phyloP scores from a whole-genome alignment of 2,888 invertebrate species.

The Lepidocyrtinus sp. region DNA sequence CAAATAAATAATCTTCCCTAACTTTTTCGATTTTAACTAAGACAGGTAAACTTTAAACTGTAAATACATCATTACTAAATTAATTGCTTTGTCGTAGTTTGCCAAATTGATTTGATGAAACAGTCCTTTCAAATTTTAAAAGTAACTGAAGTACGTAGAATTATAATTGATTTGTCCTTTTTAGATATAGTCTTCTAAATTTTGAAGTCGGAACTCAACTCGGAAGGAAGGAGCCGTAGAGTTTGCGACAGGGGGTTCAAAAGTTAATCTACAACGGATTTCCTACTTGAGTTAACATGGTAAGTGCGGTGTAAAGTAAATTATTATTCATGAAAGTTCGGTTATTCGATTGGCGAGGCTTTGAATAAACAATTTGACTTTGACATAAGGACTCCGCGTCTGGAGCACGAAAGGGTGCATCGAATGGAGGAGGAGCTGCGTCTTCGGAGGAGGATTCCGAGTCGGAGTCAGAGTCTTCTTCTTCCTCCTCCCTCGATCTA shows the following conservation, averaged over 20 bases:
- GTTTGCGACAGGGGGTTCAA: background rate
- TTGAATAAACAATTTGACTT: background rate
- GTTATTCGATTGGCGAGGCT: background rate
- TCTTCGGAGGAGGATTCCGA: slow-evolving; percentile 61
- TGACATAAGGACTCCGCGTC: slow-evolving; percentile 12
- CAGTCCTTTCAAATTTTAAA: no score
- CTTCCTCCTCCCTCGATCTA: slow-evolving; percentile 42
- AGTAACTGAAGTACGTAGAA: no score
- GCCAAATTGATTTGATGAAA: no score
- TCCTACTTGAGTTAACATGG: background rate
- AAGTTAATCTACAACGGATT: background rate
- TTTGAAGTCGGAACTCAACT: no score
- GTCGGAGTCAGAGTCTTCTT: slow-evolving; percentile 64
- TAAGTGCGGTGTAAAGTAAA: background rate
- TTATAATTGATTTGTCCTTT: no score
- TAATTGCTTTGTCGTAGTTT: no score
- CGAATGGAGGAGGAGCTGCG: slow-evolving; percentile 31
- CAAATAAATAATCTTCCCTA: no score
- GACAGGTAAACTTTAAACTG: no score
- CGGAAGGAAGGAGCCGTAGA: background rate
- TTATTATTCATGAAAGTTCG: background rate
- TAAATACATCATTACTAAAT: no score
- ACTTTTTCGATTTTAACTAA: no score
- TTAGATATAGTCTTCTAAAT: no score
- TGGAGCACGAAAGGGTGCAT: slow-evolving; percentile 36